These are phyloP conservation scores for Idris sp. DNA, from an alignment of 1,140 invertebrate genomes.

Conservation along the genomic window DNA sequence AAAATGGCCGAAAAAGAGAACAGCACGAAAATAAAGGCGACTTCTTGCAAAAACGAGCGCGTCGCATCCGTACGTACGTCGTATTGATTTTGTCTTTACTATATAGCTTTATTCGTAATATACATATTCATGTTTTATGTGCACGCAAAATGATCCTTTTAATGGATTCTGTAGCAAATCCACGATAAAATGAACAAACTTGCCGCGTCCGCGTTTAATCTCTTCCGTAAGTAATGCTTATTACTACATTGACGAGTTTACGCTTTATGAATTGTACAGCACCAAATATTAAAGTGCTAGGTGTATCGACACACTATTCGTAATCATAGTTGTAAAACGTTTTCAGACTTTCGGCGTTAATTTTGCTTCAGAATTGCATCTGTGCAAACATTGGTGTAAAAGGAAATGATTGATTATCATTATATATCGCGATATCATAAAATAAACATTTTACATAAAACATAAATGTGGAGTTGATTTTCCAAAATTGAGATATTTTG, in stretches of 20 bases:
- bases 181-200: constrained; percentile 36
- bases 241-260: constrained; percentile 48
- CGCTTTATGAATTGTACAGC: constrained; percentile 48
- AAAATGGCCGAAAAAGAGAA: constrained; percentile 14
- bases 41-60: constrained; percentile 18
- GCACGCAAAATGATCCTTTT: constrained; percentile 48
- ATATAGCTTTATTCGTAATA: constrained; percentile 28
- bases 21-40: neutral
- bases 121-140: constrained; percentile 46
- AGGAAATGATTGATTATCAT: constrained; percentile 72
- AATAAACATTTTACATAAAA: constrained; percentile 53
- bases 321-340: constrained; percentile 10
- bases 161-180: constrained; percentile 44
- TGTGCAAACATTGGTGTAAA: constrained; percentile 73
- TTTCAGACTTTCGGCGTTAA: constrained; percentile 64
- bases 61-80: constrained; percentile 9
- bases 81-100: constrained; percentile 48
- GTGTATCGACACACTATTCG: constrained; percentile 31
- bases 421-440: constrained; percentile 51
- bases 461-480: constrained; percentile 50
- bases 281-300: constrained; percentile 55
- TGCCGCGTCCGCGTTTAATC: constrained; percentile 36
- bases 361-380: constrained; percentile 72
- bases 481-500: constrained; percentile 53
- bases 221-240: constrained; percentile 45